Base-by-base conservation (phyloP, 2,888 invertebrate species). In the Drosophila melanosoma region DNA sequence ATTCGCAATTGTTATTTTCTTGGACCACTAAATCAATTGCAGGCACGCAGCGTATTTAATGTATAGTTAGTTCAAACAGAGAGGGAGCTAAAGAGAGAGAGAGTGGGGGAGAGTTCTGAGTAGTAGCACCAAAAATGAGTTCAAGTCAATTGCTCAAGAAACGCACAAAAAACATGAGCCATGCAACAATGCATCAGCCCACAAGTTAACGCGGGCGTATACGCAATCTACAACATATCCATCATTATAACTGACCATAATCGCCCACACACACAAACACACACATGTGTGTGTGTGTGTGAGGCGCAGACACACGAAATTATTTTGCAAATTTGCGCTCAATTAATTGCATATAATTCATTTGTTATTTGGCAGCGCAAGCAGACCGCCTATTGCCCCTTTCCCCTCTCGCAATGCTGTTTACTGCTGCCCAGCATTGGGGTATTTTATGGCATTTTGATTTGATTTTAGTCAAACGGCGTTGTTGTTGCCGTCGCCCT, bases 311-410 rank as follows among this genome's bases (percentile, higher is more conserved):
- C 85, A 72, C 74, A 86, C 76, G 71, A 90, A 87, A 88, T 87
- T 89, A 89, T 90, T 87, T 87, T 89, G 87, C 87, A 87, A 87
- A 87, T 90, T 87, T 90, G 87, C 89, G 90, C 90, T 91, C 91
- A 91, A 91, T 91, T 91, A 91, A 91, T 92, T 91, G 86, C 83
- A 87, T 87, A 91, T 91, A 91, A 91, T 90, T 91, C 91, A 91
- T 91, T 84, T 87, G 90, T 74, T 90, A 79, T 85, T 82, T 69
- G 87, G 65, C 69, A 38, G 45, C 61, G 56, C 62, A 58, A 51
- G 51, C 63, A 56, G 61, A 57, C 54, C 20, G 38, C 23, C 53
- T 23, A 45, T 40, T 26, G 51, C 69, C 52, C 54, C 11, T 32
- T 12, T n/a, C 12, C 45, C 60, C 10, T 10, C 10, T 7, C 15